Base-by-base conservation (phyloP, 2,113 vertebrate genomes). In the Mohoua ochrocephala region DNA sequence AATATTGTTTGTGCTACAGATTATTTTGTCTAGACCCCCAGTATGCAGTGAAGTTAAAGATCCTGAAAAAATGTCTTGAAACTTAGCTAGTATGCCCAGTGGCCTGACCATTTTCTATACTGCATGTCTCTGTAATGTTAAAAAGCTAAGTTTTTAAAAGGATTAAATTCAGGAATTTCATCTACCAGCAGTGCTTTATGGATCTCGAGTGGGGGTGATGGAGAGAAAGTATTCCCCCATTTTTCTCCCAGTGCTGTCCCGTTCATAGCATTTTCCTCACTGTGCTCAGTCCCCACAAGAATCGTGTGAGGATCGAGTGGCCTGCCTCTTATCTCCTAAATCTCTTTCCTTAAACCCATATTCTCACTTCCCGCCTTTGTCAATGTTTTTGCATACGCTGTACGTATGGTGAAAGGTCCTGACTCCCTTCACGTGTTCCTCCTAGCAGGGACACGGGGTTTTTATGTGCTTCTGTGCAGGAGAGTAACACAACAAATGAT, bases 391-490 rank as follows among this genome's bases (percentile, higher is more conserved):
- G 35, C 42, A 3, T 42, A 9, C 26, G 0, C n/a, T 77, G 30
- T 12, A 1, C 22, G 35, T 52, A 0, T 11, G 42, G 63, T 63
- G 31, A 27, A 75, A 71, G 70, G 47, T 57, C 35, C 33, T 3
- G 3, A 24, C 17, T 80, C 22, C 10, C 71, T 77, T n/a, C 47
- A 7, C 7, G 0, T 68, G 63, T 80, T 86, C 45, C 41, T 81
- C 16, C 0, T 33, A 26, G 90, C 60, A 64, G 75, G 42, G 28
- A 20, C 39, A 2, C 28, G 44, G 71, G 30, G 26, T 39, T 69
- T 82, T 31, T 33, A 1, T 61, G 79, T 63, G 79, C 92, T 87
- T 86, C 83, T 93, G 83, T 89, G 73, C 68, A 24, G 90, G 53
- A 53, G n/a, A 65, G 16, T 21, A 70, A 20, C 61, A 13, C 35